These are phyloP conservation scores for Nasua narica DNA, from an alignment of 2,797 vertebrate species.

Conservation along the genomic window DNA sequence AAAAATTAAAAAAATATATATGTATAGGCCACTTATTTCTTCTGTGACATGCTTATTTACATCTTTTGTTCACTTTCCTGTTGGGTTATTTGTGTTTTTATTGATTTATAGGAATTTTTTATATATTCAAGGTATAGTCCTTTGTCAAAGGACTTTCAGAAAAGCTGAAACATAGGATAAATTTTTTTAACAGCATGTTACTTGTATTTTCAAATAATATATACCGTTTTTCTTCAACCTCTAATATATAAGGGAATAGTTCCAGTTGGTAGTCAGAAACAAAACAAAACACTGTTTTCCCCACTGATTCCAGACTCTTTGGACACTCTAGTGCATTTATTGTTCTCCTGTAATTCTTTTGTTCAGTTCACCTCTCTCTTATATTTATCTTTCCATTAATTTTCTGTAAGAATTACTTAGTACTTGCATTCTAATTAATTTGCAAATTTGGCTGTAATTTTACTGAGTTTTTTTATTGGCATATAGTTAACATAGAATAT, in stretches of 20 bases:
- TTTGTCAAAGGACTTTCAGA: background rate
- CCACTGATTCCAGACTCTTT: background rate
- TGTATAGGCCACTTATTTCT: background rate
- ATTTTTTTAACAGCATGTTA: background rate
- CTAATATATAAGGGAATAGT: background rate
- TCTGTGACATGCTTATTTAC: background rate
- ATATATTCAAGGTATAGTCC: background rate
- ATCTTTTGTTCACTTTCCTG: background rate
- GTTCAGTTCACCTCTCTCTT: background rate
- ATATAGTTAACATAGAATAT: background rate
- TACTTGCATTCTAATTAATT: background rate
- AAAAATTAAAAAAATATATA: too few species aligned
- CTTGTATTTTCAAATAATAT: background rate
- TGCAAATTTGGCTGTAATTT: slow-evolving; percentile 33
- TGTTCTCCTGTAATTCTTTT: background rate
- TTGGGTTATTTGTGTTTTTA: background rate
- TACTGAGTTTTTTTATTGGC: background rate
- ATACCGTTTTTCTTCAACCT: background rate
- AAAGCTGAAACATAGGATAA: background rate
- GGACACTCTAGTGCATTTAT: background rate
- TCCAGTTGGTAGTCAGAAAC: background rate
- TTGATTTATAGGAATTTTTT: background rate
- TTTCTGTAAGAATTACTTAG: slow-evolving; percentile 18
- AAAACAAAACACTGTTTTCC: background rate
- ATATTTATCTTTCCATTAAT: background rate